Conservation (phyloP, 2,113 vertebrate species). For the Cinclus mexicanus region DNA sequence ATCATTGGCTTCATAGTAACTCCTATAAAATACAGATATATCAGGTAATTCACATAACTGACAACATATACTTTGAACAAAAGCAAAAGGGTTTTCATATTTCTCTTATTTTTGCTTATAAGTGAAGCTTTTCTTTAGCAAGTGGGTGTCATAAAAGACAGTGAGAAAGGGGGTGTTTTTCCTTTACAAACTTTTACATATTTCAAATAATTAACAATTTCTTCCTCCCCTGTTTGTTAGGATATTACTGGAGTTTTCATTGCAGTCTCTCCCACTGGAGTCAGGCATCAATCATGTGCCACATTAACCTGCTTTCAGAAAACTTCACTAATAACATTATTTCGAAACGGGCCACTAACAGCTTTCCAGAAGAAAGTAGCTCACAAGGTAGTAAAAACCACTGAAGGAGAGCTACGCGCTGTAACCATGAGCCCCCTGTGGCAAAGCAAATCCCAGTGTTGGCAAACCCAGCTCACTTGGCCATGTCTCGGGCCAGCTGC, state of each 20-base stretch:
- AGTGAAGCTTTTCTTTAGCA: neutral
- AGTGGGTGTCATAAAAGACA: neutral
- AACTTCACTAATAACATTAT: neutral
- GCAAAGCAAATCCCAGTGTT: accelerated
- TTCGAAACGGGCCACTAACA: neutral
- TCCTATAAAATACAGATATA: constrained; percentile 72
- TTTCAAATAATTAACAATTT: neutral
- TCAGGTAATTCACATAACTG: neutral
- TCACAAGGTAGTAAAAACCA: neutral
- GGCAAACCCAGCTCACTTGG: constrained; percentile 79
- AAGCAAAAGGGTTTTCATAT: neutral
- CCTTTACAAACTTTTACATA: neutral
- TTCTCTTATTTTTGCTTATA: neutral
- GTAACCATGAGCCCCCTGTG: neutral
- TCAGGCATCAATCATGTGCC: neutral
- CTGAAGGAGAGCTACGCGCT: neutral
- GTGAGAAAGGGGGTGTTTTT: neutral
- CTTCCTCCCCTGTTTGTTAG: neutral
- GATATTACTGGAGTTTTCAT: neutral
- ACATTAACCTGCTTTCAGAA: neutral
- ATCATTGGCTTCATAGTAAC: constrained; percentile 93
- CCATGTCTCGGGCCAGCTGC: constrained; percentile 97
- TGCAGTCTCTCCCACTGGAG: neutral
- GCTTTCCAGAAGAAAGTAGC: neutral
- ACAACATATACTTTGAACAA: neutral